Base-by-base conservation (phyloP, 2,113 vertebrate species). In the Austrofundulus limnaeus region DNA sequence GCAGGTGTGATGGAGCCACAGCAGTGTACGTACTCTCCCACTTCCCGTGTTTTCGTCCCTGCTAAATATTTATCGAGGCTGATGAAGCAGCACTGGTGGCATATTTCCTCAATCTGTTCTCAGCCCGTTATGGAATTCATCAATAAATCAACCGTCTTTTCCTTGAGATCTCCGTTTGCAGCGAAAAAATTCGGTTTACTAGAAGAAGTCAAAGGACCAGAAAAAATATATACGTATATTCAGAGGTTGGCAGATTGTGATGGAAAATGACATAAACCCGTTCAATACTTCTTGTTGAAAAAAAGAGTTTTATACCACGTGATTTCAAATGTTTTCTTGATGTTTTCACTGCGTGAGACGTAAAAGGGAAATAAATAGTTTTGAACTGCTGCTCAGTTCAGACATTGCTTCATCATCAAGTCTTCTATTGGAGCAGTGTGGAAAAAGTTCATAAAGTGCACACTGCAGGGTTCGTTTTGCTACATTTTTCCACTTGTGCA, bases 41-140 rank as follows among this genome's bases (percentile, higher is more conserved):
- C 56, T 70, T 63, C 64, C n/a, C 49, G 69, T 61, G 14, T 68
- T 49, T n/a, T 25, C 47, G 39, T 25, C 31, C 63, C 62, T 66
- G 46, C 43, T 82, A 24, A 82, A 79, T 78, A 74, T 80, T 83
- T 56, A 81, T 69, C 2, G 19, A 13, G 43, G 37, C 43, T 70
- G 56, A 69, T 53, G 46, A 63, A 48, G 64, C 57, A 47, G 46
- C 20, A 39, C 38, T 70, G 13, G 11, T 49, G 49, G 54, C 58
- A 56, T 50, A 60, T 23, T 72, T 52, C 48, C 38, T 58, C 50
- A 62, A 24, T 70, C 45, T 65, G 72, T 60, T 52, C 48, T 53
- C 69, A 46, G 66, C 2, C 25, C 25, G 19, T 70, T 58, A 31
- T 64, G 49, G 61, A 78, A 54, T 56, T 63, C 66, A 66, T 77